phyloP scores from a whole-genome alignment of 2,797 vertebrate genomes.

The Aphelocoma californica region DNA sequence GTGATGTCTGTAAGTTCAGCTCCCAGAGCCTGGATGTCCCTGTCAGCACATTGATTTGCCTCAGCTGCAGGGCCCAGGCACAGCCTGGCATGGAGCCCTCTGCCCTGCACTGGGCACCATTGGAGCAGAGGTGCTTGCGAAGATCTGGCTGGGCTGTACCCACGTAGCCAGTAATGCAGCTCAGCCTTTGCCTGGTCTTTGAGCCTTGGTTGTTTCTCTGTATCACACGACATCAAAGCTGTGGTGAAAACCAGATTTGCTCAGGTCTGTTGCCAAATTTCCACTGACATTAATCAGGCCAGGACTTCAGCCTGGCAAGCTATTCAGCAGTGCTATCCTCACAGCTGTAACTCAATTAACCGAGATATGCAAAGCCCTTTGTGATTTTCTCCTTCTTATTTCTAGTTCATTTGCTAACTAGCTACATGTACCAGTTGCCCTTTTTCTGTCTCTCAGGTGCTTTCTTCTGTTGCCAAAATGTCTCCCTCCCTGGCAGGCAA shows the following conservation, averaged over 20 bases:
- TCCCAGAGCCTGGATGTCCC: neutral
- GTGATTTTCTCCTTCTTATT: neutral
- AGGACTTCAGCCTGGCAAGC: neutral
- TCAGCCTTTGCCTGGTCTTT: neutral
- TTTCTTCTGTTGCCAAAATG: neutral
- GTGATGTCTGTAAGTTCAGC: neutral
- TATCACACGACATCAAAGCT: neutral
- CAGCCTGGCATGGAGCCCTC: neutral
- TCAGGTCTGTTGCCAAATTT: neutral
- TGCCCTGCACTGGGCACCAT: neutral
- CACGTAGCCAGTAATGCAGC: neutral
- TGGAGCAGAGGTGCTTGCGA: neutral
- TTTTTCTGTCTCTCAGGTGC: conserved; percentile 22
- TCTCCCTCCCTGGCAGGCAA: neutral
- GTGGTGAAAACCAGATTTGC: neutral
- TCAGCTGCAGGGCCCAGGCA: neutral
- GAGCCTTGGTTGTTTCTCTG: neutral
- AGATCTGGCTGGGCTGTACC: neutral
- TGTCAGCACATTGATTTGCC: neutral
- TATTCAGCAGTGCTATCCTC: neutral
- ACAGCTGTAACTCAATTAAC: neutral
- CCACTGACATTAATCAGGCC: neutral
- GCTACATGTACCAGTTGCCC: neutral
- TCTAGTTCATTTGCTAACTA: neutral
- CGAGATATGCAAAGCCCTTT: neutral